These are phyloP conservation scores for Callithrix jacchus DNA, from an alignment of 2,113 vertebrate species.

Conservation along the genomic window DNA sequence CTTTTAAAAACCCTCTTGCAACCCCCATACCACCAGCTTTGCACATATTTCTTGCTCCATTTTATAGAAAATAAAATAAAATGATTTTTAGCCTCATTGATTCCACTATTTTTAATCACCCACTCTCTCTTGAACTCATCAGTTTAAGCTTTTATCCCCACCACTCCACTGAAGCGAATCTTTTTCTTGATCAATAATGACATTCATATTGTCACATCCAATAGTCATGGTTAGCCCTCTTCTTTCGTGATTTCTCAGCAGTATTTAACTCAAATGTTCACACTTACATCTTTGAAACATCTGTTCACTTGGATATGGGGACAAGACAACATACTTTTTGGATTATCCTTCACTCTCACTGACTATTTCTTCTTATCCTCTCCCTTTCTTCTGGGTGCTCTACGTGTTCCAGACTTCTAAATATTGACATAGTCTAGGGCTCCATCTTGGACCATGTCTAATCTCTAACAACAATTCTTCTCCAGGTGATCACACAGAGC, in stretches of 20 bases:
- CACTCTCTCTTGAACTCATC: neutral
- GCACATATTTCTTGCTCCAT: neutral
- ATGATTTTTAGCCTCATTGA: neutral
- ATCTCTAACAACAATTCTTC: neutral
- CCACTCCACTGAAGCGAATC: neutral
- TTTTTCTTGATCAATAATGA: neutral
- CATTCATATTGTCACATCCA: neutral
- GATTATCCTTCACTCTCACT: neutral
- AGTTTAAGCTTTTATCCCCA: neutral
- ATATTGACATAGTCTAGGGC: neutral
- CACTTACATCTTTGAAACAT: neutral
- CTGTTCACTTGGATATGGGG: neutral
- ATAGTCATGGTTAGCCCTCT: too few relatives aligned
- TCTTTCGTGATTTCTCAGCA: neutral
- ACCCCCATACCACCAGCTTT: neutral
- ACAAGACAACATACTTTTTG: neutral
- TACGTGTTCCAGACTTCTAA: neutral
- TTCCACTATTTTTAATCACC: neutral
- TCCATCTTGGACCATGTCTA: neutral
- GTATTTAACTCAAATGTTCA: neutral
- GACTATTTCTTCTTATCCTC: neutral
- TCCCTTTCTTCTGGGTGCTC: neutral
- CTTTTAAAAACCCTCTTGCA: neutral
- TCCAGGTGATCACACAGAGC: neutral
- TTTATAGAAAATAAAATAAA: neutral